Evolutionary conservation across 2,888 invertebrate genomes (phyloP), one percentile per base, ranked within the genome.

Genomic region (Agrotis segetum): DNA sequence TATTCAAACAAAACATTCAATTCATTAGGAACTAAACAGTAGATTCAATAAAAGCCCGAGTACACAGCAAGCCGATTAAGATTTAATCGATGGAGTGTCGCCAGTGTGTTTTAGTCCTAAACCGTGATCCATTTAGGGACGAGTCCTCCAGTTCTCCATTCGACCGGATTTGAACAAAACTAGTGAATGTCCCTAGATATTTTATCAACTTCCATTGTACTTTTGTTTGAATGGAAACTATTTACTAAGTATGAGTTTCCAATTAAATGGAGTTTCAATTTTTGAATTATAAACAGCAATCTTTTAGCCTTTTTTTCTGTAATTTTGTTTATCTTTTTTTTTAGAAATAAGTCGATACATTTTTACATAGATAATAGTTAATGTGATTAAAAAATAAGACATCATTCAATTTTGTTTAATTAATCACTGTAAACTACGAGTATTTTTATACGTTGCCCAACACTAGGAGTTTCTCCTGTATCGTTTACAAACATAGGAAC

Each of bases 101-200:
- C 29, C 65, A 53, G 67, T 75, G 74, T 82, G 67, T 17, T 74
- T 40, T 46, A 68, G 70, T 47, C 78, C 71, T 81, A 81, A 81
- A 66, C 56, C 70, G 29, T 79, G 67, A 79, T 74, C 71, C 79
- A 84, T 85, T 85, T 84, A 79, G 74, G 46, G 34, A 60, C 75
- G 64, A 60, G 66, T 65, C 34, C 40, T 40, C 40, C 40, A 40
- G 40, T 40, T 11, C 40, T 53, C 56, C 70, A 70, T 74, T 73
- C 53, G 75, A 67, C 56, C 67, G 62, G 69, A 71, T 75, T 81
- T 72, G 21, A 69, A 77, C 77, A 79, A 83, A 82, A 81, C 75
- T 65, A 69, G 61, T 68, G 69, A 40, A 55, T 55, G 29, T 24
- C 61, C 46, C 52, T 16, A 44, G 11, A 29, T 55, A 58, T 67